Base-by-base conservation (phyloP, 2,113 vertebrate species). In the Centropus unirufus region DNA sequence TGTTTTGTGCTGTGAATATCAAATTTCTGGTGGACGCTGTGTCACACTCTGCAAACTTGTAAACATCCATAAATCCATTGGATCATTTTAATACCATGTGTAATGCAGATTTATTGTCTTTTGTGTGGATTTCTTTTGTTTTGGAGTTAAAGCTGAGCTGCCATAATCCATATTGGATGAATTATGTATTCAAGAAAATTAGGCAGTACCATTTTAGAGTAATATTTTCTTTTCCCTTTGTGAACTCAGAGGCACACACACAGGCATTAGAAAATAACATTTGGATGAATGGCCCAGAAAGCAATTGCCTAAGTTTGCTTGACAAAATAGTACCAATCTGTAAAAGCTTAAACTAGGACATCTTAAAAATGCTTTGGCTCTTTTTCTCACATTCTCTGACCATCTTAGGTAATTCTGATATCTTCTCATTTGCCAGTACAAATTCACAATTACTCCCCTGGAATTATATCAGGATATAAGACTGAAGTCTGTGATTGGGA, bases 91-190 rank as follows among this genome's bases (percentile, higher is more conserved):
- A 92, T 96, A 79, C 83, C 95, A 94, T 95, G 87, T 92, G 94
- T 90, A 96, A 93, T 95, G 85, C 74, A 90, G 92, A 95, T 97
- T 97, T 96, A 97, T 93, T 90, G 94, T 86, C 94, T 96, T 96
- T 96, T 96, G 94, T 96, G 93, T 86, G 90, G 88, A 96, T 93
- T 97, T 96, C 96, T 96, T 97, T 96, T 97, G 95, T 97, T 96
- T 96, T 1, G 0, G 63, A 89, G 66, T 89, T 94, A 46, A 92
- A 83, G 64, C 24, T 94, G 59, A 84, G 81, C 69, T 96, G 93
- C 93, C 75, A 93, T 62, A 73, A 93, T 85, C 61, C 80, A 83
- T 96, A 68, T 90, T 94, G 91, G 59, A 70, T 92, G 63, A 92
- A 87, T 93, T 93, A 95, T 80, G 54, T 93, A 85, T 78, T 84